Conservation (phyloP, 2,888 invertebrate species). For the Lycaena phlaeas region DNA sequence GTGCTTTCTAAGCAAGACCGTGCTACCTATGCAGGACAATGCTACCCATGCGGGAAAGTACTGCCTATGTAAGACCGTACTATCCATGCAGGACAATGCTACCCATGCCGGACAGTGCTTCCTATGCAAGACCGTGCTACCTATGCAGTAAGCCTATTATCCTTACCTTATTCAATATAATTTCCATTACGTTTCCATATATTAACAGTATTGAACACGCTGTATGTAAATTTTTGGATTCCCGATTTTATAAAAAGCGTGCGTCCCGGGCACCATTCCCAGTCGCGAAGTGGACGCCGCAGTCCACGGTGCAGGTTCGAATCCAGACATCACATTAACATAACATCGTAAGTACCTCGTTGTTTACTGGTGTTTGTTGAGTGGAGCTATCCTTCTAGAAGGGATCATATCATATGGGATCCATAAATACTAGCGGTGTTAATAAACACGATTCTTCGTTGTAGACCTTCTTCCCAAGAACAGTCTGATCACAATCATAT, state of each 20-base stretch:
- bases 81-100: too few species aligned
- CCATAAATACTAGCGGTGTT: background rate
- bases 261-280: slow-evolving; percentile 20
- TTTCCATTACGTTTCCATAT: background rate
- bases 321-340: slow-evolving; percentile 9
- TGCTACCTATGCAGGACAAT: background rate
- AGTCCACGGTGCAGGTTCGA: slow-evolving; percentile 33
- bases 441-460: too few species aligned
- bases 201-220: too few species aligned
- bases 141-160: background rate
- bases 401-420: background rate
- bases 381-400: too few species aligned
- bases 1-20: too few species aligned
- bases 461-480: background rate
- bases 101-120: background rate
- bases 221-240: slow-evolving; percentile 39
- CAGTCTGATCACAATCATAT: too few species aligned
- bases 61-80: too few species aligned
- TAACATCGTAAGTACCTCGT: background rate
- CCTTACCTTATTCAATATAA: background rate
- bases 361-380: background rate
- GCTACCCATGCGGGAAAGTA: background rate
- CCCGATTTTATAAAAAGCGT: slow-evolving; percentile 46
- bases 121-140: background rate
- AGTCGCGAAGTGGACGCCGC: slow-evolving; percentile 39